Conservation (phyloP, 2,888 invertebrate species). For the Drosophila atripex region DNA sequence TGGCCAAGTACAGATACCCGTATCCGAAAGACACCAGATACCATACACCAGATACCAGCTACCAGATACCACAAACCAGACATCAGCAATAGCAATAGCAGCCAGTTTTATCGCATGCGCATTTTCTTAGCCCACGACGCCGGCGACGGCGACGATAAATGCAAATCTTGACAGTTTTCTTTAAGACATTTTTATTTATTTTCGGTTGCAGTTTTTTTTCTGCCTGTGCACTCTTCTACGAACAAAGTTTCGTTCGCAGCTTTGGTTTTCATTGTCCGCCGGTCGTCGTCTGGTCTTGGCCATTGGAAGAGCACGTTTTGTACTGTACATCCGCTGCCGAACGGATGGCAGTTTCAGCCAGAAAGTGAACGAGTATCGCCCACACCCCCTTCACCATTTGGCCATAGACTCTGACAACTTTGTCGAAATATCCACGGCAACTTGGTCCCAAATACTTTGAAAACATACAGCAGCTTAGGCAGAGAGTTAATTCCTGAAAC, state of each 20-base stretch:
- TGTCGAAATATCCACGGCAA: slow-evolving; percentile 55
- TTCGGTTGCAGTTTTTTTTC: slow-evolving; percentile 66
- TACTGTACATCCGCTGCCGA: slow-evolving; percentile 64
- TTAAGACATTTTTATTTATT: slow-evolving; percentile 70
- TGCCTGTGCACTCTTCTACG: slow-evolving; percentile 15
- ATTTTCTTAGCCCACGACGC: slow-evolving; percentile 66
- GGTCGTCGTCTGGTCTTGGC: slow-evolving; percentile 48
- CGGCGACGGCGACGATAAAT: slow-evolving; percentile 59
- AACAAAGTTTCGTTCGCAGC: slow-evolving; percentile 18
- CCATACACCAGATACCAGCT: slow-evolving; percentile 46
- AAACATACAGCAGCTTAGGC: not conserved
- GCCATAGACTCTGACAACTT: slow-evolving; percentile 45
- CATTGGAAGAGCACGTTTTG: slow-evolving; percentile 76
- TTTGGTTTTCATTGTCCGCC: slow-evolving; percentile 59
- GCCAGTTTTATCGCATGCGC: slow-evolving; percentile 68
- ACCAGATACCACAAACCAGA: slow-evolving; percentile 46
- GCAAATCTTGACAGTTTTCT: slow-evolving; percentile 78
- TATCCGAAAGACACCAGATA: slow-evolving; percentile 57
- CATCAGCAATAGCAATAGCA: slow-evolving; percentile 30
- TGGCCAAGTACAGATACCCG: slow-evolving; percentile 36
- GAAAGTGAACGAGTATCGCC: not conserved
- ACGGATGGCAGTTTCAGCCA: slow-evolving; percentile 31
- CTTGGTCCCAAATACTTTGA: slow-evolving; percentile 16
- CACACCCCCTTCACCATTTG: not conserved
- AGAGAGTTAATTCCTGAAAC: not conserved